These are phyloP conservation scores for Orchesella cincta DNA, from an alignment of 1,140 invertebrate genomes.

Conservation along the genomic window DNA sequence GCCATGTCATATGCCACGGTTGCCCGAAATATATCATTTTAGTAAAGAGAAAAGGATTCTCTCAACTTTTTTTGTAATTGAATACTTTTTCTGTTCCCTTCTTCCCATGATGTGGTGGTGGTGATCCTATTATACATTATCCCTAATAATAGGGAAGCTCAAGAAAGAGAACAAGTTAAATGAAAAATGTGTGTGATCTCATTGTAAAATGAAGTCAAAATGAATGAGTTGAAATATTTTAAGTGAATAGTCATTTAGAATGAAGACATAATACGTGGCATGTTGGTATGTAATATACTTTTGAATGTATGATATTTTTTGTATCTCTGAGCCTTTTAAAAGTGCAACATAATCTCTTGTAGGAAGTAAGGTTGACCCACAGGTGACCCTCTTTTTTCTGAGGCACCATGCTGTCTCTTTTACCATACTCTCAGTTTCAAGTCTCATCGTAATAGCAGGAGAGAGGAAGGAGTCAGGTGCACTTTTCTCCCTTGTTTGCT, in stretches of 20 bases:
- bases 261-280: too few relatives aligned
- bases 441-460: neutral
- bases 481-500: neutral
- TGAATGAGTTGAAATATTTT: too few relatives aligned
- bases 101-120: neutral
- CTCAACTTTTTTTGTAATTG: constrained; percentile 20
- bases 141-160: neutral
- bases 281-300: too few relatives aligned
- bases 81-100: neutral
- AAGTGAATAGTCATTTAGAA: too few relatives aligned
- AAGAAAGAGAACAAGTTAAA: neutral
- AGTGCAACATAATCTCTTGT: constrained; percentile 2
- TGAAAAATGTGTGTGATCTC: neutral
- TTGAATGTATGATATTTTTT: too few relatives aligned
- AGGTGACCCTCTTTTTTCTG: constrained; percentile 34
- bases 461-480: constrained; percentile 3
- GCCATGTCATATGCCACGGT: constrained; percentile 3
- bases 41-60: constrained; percentile 6
- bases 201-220: neutral
- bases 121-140: neutral
- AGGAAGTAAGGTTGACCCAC: constrained; percentile 39
- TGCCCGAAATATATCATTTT: constrained; percentile 4
- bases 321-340: too few relatives aligned
- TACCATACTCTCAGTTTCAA: neutral
- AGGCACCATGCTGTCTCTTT: constrained; percentile 41